phyloP scores from a whole-genome alignment of 2,888 invertebrate species.

The Nemapogon koenigi region DNA sequence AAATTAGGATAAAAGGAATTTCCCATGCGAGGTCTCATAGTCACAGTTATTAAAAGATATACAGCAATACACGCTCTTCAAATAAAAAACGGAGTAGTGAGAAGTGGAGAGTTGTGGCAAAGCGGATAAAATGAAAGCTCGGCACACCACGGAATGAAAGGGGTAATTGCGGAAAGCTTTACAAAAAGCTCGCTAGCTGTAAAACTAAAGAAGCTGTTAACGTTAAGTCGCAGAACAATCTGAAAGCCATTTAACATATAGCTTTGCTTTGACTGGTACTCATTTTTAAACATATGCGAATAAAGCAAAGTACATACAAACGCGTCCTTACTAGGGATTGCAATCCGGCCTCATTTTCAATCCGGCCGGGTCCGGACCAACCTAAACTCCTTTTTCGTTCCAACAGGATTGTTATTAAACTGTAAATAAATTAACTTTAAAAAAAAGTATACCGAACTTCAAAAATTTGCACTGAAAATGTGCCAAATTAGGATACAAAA shows the following conservation, averaged over 20 bases:
- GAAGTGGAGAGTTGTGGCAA: constrained; percentile 16
- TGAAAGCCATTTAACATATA: constrained; percentile 27
- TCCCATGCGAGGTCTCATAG: constrained; percentile 24
- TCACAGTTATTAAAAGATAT: constrained; percentile 41
- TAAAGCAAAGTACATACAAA: too few relatives aligned
- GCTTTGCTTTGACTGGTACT: too few relatives aligned
- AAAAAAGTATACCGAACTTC: too few relatives aligned
- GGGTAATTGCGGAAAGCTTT: constrained; percentile 43
- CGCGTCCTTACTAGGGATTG: too few relatives aligned
- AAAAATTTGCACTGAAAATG: too few relatives aligned
- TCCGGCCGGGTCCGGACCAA: too few relatives aligned
- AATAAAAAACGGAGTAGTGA: constrained; percentile 22
- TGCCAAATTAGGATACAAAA: too few relatives aligned
- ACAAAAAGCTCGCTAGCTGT: constrained; percentile 39
- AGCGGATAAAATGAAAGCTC: constrained; percentile 46
- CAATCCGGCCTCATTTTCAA: too few relatives aligned
- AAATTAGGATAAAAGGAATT: constrained; percentile 30
- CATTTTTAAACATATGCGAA: too few relatives aligned
- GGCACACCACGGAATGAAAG: constrained; percentile 38
- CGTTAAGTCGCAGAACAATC: constrained; percentile 33
- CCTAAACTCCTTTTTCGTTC: too few relatives aligned
- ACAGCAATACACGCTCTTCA: constrained; percentile 24
- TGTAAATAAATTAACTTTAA: too few relatives aligned
- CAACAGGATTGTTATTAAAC: too few relatives aligned
- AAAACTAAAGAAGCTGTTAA: constrained; percentile 46